Evolutionary conservation across 2,888 invertebrate genomes (phyloP).

Genomic region (Galeruca laticollis): DNA sequence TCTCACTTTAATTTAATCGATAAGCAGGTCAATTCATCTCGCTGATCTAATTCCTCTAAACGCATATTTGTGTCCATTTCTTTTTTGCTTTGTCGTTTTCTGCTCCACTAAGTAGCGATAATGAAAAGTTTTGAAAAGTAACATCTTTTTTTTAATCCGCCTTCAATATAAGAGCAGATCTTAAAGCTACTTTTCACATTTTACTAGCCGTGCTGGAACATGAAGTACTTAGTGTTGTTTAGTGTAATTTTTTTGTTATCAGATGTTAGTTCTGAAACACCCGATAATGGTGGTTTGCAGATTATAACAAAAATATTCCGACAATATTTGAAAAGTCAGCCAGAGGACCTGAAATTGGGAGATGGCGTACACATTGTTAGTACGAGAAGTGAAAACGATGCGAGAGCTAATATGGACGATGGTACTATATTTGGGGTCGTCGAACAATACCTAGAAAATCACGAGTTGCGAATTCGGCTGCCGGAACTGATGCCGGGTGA

Average conservation of each 20-base stretch:
- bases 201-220: constrained; percentile 52
- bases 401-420: constrained; percentile 69
- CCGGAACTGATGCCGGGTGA: constrained; percentile 77
- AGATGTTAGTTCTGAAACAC: constrained; percentile 44
- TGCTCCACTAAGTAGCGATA: constrained; percentile 66
- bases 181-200: constrained; percentile 49
- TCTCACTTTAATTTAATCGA: constrained; percentile 41
- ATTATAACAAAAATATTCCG: constrained; percentile 65
- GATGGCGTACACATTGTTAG: constrained; percentile 76
- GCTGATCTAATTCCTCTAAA: constrained; percentile 55
- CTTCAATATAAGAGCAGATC: constrained; percentile 51
- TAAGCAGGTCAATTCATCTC: constrained; percentile 58
- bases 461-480: constrained; percentile 80
- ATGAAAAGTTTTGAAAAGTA: constrained; percentile 53
- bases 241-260: constrained; percentile 49
- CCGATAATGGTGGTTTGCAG: constrained; percentile 57
- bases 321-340: constrained; percentile 68
- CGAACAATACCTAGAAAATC: constrained; percentile 77
- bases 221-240: constrained; percentile 59
- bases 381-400: constrained; percentile 67
- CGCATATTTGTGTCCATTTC: constrained; percentile 58
- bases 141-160: constrained; percentile 50
- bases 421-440: constrained; percentile 71
- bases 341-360: constrained; percentile 71
- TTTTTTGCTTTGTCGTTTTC: constrained; percentile 57